Base-by-base conservation (phyloP, 2,113 vertebrate genomes). In the Psammodynastes pulverulentus region DNA sequence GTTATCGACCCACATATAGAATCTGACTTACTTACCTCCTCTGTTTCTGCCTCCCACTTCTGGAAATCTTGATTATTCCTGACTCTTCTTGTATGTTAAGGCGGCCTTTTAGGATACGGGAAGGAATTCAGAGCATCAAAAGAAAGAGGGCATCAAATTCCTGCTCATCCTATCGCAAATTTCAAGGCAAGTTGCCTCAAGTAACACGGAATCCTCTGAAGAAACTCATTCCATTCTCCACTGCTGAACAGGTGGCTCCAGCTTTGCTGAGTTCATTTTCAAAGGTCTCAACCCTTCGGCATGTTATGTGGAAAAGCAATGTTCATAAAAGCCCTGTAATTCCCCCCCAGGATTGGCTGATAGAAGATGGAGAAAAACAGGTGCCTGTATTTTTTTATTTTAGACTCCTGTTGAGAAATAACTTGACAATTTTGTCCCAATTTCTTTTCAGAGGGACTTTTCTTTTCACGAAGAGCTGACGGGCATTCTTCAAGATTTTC, bases 301-400 rank as follows among this genome's bases (percentile, higher is more conserved):
- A 91, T 51, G 67, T 8, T 21, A 79, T 56, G 79, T 93, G 58
- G 72, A 67, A 23, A 49, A 79, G 15, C 24, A 49, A 15, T 3
- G 34, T 92, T 93, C 93, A n/a, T 21, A 84, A 94, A 92, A 1
- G 3, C 51, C 9, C 17, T 54, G 15, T 46, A 29, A 19, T 84
- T 87, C 84, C 67, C 85, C 67, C 85, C 53, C 3, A 45, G 34
- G 85, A n/a, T n/a, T 3, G 19, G 24, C 62, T 94, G 72, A 86
- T 72, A 89, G 89, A 91, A 94, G 90, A 67, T 45, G n/a, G 21
- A 91, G 67, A 89, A 0, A 91, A 92, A 93, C 94, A 95, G 95
- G 92, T 96, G 95, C 92, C 90, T 93, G 90, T 95, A 53, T 62
- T 89, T 91, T 96, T 96, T 96, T 96, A 87, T 62, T 72, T 72